Evolutionary conservation across 2,113 vertebrate species (phyloP).

Genomic region (Gopherus flavomarginatus): DNA sequence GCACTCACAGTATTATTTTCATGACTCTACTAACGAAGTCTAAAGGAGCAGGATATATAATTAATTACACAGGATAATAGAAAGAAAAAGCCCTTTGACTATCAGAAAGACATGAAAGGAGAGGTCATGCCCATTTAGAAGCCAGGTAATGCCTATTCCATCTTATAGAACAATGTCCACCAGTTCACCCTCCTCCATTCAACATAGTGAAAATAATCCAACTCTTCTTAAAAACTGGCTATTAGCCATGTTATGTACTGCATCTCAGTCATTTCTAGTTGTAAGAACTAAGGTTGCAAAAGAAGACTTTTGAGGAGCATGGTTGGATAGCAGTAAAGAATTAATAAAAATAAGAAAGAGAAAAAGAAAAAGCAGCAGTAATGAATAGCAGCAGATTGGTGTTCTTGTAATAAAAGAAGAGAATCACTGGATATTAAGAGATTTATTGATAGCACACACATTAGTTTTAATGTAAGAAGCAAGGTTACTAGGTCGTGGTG

Average conservation of each 20-base stretch:
- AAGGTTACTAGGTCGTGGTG: not conserved
- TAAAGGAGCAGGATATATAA: not conserved
- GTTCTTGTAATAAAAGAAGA: not conserved
- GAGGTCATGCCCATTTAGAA: not conserved
- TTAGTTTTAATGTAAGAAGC: not conserved
- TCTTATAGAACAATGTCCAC: not conserved
- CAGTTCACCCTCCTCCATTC: not conserved
- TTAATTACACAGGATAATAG: not conserved
- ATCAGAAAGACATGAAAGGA: not conserved
- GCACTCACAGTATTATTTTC: not conserved
- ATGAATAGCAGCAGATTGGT: not conserved
- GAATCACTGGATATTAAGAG: not conserved
- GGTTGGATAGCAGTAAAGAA: not conserved
- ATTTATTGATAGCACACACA: not conserved
- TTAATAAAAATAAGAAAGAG: no score
- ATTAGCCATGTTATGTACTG: not conserved
- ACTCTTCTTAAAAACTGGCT: not conserved
- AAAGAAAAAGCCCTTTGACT: not conserved
- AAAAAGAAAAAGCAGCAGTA: no score
- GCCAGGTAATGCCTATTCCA: not conserved
- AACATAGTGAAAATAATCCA: not conserved
- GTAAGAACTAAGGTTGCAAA: fast-evolving
- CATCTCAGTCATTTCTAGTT: not conserved
- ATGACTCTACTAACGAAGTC: not conserved
- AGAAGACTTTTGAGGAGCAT: not conserved